Evolutionary conservation across 2,113 vertebrate genomes (phyloP), one percentile per base, ranked within the genome.

Genomic region (Rutilus rutilus): DNA sequence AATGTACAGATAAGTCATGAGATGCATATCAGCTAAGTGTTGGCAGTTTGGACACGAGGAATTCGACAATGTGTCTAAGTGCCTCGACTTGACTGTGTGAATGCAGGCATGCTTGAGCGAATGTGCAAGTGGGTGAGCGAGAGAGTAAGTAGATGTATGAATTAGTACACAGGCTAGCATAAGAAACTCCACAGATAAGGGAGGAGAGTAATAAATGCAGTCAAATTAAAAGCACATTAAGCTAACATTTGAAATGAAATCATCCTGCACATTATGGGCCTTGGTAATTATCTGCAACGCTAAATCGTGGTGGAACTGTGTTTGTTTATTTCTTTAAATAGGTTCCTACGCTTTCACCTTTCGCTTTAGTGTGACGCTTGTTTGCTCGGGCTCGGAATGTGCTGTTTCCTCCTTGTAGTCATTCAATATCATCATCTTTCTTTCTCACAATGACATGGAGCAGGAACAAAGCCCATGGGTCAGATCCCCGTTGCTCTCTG

Each of bases 401-500:
- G n/a, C 21, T 78, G 25, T 71, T 81, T 73, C 54, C 65, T 62
- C 33, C 62, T 78, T n/a, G 80, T 30, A 83, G 78, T 78, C 82
- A 65, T 64, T 65, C 74, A 74, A 83, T 84, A 74, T 45, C 83
- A 79, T 87, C 78, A 83, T 74, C 80, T 82, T 87, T 83, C 79
- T 67, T 81, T 78, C 78, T 54, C 27, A 78, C 67, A 60, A 74
- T 87, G 78, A 78, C 52, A 82, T 47, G 64, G 73, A 33, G 42
- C 74, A 27, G 30, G 27, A 42, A 87, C 88, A 89, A 89, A 89
- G 86, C 79, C 85, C 83, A 69, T 71, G 59, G 75, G 80, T 87
- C 86, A 86, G 77, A 80, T 78, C 75, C 86, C 85, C 27, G 54
- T 81, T 89, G 88, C 88, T 89, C 76, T 71, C 78, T 73, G 84